These are phyloP conservation scores for Fistularia tabacaria DNA, from an alignment of 2,797 vertebrate genomes.

Conservation along the genomic window DNA sequence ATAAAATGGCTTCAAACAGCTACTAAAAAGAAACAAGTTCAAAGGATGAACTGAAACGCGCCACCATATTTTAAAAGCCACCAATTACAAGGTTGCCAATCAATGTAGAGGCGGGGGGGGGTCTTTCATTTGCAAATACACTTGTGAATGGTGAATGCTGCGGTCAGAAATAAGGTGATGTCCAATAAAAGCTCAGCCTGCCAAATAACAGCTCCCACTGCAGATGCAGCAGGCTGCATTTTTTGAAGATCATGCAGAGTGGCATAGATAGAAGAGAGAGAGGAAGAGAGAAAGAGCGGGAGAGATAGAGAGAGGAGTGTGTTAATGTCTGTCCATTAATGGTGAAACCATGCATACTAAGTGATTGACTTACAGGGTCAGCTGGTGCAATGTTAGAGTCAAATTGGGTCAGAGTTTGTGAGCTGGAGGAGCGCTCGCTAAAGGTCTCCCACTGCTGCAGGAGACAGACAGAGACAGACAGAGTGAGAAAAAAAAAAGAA, in stretches of 20 bases:
- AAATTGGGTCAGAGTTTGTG: slow-evolving; percentile 99
- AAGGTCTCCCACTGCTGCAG: slow-evolving; percentile 99
- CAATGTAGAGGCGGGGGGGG: too few species aligned
- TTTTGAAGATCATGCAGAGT: slow-evolving; percentile 59
- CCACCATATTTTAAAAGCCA: too few species aligned
- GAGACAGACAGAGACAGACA: slow-evolving; percentile 70
- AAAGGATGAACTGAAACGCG: too few species aligned
- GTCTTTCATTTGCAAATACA: not conserved
- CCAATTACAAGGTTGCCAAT: too few species aligned
- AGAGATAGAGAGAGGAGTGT: slow-evolving; percentile 61
- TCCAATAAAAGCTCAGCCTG: slow-evolving; percentile 44
- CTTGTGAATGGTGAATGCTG: slow-evolving; percentile 34
- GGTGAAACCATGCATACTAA: slow-evolving; percentile 93
- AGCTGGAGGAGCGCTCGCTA: slow-evolving; percentile 99
- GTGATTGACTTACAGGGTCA: slow-evolving; percentile 99
- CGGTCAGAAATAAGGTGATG: slow-evolving; percentile 5
- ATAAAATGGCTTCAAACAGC: too few species aligned
- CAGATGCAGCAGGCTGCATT: slow-evolving; percentile 28
- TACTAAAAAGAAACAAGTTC: too few species aligned
- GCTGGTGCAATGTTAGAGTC: slow-evolving; percentile 99
- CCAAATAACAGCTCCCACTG: slow-evolving; percentile 45
- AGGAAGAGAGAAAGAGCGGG: slow-evolving; percentile 11
- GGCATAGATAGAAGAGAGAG: slow-evolving; percentile 4
- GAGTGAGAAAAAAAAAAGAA: slow-evolving; percentile 3
- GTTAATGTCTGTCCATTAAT: slow-evolving; percentile 90